Evolutionary conservation across 2,113 vertebrate species (phyloP).

Genomic region (Abramis brama): DNA sequence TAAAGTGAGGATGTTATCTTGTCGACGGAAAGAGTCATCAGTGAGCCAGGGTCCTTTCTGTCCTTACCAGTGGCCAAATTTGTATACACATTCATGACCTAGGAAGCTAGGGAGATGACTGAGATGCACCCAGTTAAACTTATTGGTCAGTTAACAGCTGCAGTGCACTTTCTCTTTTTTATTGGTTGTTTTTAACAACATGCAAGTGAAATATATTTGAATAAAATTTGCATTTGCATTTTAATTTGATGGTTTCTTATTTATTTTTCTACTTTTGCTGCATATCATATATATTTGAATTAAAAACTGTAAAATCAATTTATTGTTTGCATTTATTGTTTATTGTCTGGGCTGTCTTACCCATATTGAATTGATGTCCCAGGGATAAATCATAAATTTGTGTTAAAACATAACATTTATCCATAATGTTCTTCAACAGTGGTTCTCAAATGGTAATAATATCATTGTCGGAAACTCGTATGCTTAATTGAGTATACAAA

Average conservation of each 20-base stretch:
- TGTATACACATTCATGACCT: too few relatives aligned
- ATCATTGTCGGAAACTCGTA: neutral
- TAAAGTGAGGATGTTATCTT: too few relatives aligned
- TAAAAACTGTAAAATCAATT: too few relatives aligned
- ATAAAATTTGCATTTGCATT: neutral
- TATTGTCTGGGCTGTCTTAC: neutral
- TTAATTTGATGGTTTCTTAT: neutral
- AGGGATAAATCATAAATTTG: neutral
- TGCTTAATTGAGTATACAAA: constrained; percentile 32
- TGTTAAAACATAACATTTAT: neutral
- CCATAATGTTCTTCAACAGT: neutral
- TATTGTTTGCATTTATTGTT: too few relatives aligned
- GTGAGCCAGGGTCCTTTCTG: too few relatives aligned
- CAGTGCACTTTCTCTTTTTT: neutral
- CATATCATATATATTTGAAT: neutral
- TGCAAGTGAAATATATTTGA: neutral
- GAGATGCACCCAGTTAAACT: neutral
- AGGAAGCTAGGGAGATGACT: too few relatives aligned
- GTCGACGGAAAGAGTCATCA: too few relatives aligned
- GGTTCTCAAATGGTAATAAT: neutral
- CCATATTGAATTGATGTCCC: neutral
- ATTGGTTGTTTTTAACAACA: neutral
- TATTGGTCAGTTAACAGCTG: neutral
- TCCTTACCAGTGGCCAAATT: too few relatives aligned
- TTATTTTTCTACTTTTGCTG: neutral